Evolutionary conservation across 2,113 vertebrate species (phyloP).

Genomic region (Rhipidura dahli): DNA sequence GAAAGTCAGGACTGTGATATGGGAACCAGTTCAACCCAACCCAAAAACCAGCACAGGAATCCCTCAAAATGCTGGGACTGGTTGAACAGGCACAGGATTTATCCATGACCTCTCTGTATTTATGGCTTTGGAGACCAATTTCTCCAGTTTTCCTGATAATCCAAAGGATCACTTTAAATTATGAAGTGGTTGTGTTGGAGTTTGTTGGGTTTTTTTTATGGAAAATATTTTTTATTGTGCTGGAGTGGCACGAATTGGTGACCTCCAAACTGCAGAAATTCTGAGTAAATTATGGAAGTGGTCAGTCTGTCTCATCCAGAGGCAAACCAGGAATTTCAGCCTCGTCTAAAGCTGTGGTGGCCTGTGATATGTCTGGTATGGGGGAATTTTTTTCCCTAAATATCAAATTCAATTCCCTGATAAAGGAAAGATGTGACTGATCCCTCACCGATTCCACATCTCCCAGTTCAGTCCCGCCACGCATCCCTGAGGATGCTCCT

Average conservation of each 20-base stretch:
- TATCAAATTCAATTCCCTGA: neutral
- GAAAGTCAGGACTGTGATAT: neutral
- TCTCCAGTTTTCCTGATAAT: neutral
- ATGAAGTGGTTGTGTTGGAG: neutral
- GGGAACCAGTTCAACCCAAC: neutral
- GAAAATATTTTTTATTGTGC: neutral
- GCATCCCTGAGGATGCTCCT: neutral
- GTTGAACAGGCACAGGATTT: neutral
- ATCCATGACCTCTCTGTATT: neutral
- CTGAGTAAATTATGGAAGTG: neutral
- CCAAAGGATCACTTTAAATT: neutral
- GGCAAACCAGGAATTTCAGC: neutral
- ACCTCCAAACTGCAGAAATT: neutral
- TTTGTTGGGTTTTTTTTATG: neutral
- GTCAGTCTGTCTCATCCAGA: neutral
- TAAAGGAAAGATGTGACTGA: neutral
- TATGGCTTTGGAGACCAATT: neutral
- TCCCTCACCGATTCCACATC: accelerated
- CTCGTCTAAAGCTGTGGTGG: neutral
- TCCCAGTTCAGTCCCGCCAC: neutral
- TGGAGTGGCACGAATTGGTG: neutral
- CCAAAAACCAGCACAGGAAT: neutral
- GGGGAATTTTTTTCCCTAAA: neutral
- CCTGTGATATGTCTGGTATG: neutral
- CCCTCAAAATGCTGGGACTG: neutral